Conservation (phyloP, 2,113 vertebrate species). For the Rhinogobius similis region DNA sequence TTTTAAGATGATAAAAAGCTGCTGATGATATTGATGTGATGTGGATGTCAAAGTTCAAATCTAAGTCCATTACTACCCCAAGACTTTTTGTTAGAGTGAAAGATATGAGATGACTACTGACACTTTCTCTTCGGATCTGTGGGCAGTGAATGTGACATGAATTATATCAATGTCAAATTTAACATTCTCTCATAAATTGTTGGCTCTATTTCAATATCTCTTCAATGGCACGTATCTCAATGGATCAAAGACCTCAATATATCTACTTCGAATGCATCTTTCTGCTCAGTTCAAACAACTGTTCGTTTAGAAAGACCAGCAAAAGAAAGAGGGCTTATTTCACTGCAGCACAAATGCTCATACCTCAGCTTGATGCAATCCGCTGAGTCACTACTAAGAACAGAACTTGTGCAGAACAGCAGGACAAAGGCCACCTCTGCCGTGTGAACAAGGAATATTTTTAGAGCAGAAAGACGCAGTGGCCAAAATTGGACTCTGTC, state of each 20-base stretch:
- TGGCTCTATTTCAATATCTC: not conserved
- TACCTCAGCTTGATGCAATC: conserved; percentile 1
- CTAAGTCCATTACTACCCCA: too few relatives aligned
- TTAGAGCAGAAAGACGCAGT: conserved; percentile 26
- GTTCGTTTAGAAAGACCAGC: not conserved
- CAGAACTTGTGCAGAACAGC: conserved; percentile 21
- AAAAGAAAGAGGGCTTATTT: not conserved
- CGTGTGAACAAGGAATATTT: conserved; percentile 21
- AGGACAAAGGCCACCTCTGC: conserved; percentile 30
- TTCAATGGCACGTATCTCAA: not conserved
- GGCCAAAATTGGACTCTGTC: conserved; percentile 22
- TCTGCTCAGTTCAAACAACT: not conserved
- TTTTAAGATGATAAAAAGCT: too few relatives aligned
- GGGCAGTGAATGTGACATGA: too few relatives aligned
- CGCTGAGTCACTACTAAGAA: conserved; percentile 18
- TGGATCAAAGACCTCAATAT: not conserved
- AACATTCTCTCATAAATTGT: too few relatives aligned
- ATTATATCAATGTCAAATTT: too few relatives aligned
- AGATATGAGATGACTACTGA: too few relatives aligned
- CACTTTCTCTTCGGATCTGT: too few relatives aligned
- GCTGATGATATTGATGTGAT: too few relatives aligned
- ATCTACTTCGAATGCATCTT: not conserved
- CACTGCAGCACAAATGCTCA: not conserved
- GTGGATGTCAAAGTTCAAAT: too few relatives aligned
- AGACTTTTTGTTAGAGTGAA: too few relatives aligned